Conservation (phyloP, 2,113 vertebrate genomes). For the Colossoma macropomum region DNA sequence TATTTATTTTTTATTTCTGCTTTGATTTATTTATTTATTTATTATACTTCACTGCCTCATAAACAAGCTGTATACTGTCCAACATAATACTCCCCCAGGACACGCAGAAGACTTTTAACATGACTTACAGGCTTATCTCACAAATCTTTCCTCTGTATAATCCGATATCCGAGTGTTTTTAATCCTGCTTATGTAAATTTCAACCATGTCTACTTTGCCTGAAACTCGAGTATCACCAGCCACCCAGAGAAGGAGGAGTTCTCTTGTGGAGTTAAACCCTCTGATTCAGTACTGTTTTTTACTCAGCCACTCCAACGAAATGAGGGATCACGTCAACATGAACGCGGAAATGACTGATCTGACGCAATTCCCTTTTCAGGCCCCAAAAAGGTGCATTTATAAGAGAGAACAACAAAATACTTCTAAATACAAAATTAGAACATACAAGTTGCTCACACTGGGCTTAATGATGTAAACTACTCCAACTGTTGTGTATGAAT, state of each 20-base stretch:
- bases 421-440: no score
- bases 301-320: no score
- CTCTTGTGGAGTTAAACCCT: background rate
- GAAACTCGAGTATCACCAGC: background rate
- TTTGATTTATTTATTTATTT: no score
- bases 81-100: background rate
- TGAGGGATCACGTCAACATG: no score
- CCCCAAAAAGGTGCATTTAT: no score
- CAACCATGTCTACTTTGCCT: background rate
- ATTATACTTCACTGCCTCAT: background rate
- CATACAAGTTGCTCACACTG: no score
- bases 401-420: no score
- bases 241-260: background rate
- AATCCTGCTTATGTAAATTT: background rate
- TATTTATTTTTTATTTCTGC: no score
- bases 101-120: background rate
- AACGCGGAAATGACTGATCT: no score
- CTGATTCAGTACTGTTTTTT: background rate
- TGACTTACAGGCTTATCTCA: background rate
- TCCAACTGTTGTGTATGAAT: no score
- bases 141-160: slow-evolving; percentile 1
- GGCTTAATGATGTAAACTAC: no score
- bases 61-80: background rate
- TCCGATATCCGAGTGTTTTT: background rate
- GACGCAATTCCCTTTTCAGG: no score